Evolutionary conservation across 1,140 invertebrate genomes (phyloP).

Genomic region (Panonychus citri): DNA sequence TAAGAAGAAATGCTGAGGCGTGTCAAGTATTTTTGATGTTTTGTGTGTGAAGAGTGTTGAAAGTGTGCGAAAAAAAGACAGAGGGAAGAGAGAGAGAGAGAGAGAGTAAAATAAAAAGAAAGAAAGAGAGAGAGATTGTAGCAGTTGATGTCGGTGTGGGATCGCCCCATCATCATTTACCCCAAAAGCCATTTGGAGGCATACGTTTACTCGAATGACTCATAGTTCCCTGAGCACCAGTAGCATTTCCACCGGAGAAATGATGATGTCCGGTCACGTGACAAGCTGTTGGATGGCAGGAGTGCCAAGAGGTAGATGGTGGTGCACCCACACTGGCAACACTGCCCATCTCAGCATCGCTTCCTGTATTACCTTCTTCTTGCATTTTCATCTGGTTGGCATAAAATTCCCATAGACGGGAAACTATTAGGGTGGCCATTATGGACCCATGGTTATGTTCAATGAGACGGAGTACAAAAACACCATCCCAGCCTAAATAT

Average conservation of each 20-base stretch:
- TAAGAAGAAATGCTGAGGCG: too few species aligned
- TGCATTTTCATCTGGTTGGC: slow-evolving; percentile 20
- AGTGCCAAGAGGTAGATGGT: slow-evolving; percentile 17
- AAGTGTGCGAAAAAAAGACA: too few species aligned
- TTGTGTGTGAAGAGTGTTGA: too few species aligned
- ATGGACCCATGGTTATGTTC: slow-evolving; percentile 24
- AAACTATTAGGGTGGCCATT: slow-evolving; percentile 20
- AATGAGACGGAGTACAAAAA: slow-evolving; percentile 23
- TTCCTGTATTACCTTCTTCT: slow-evolving; percentile 13
- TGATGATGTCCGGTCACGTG: slow-evolving; percentile 15
- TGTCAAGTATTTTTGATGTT: too few species aligned
- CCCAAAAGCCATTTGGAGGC: slow-evolving; percentile 17
- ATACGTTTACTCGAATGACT: slow-evolving; percentile 4
- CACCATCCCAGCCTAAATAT: slow-evolving; percentile 25
- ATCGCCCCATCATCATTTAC: slow-evolving; percentile 13
- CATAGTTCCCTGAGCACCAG: background rate
- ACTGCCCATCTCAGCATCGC: slow-evolving; percentile 12
- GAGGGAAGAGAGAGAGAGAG: too few species aligned
- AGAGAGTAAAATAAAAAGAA: too few species aligned
- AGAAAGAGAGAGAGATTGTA: too few species aligned
- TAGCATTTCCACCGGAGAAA: slow-evolving; percentile 1
- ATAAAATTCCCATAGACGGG: slow-evolving; percentile 18
- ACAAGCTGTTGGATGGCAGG: slow-evolving; percentile 17
- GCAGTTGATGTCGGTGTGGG: background rate
- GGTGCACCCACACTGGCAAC: slow-evolving; percentile 13